Conservation (phyloP, 2,113 vertebrate genomes). For the Saiga tatarica region DNA sequence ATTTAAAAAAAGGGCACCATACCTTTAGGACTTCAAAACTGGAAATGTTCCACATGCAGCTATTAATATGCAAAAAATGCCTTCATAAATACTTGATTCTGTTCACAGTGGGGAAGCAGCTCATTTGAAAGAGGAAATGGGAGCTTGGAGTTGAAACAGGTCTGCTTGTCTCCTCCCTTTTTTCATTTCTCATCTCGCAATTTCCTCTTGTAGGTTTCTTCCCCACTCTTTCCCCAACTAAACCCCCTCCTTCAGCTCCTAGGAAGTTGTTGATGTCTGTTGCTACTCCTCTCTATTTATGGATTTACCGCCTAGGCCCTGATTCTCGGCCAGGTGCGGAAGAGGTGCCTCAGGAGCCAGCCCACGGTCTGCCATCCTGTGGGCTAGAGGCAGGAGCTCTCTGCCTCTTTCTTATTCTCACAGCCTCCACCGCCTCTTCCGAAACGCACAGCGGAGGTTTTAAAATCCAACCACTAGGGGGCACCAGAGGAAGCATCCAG, state of each 20-base stretch:
- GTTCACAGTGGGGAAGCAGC: constrained; percentile 75
- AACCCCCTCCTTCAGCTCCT: not conserved
- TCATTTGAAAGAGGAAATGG: constrained; percentile 78
- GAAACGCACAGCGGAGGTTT: not conserved
- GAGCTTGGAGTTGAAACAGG: constrained; percentile 71
- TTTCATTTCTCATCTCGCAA: constrained; percentile 72
- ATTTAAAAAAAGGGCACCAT: constrained; percentile 40
- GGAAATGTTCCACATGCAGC: constrained; percentile 38
- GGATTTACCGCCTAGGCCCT: not conserved
- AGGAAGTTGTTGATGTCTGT: not conserved
- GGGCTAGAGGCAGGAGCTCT: not conserved
- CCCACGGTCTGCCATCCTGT: not conserved
- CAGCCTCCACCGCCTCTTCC: not conserved
- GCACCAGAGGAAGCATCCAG: not conserved
- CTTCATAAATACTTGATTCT: constrained; percentile 82
- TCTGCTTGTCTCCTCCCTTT: constrained; percentile 69
- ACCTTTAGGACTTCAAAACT: constrained; percentile 62
- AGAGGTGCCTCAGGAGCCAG: not conserved
- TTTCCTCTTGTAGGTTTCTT: constrained; percentile 47
- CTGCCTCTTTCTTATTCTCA: rapidly evolving
- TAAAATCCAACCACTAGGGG: constrained; percentile 36
- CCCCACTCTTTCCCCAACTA: not conserved
- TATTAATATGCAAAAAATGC: constrained; percentile 81
- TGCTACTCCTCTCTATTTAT: not conserved
- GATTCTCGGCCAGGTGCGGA: not conserved